Base-by-base conservation (phyloP, 2,888 invertebrate genomes). In the Brachypalpus laphriformis region DNA sequence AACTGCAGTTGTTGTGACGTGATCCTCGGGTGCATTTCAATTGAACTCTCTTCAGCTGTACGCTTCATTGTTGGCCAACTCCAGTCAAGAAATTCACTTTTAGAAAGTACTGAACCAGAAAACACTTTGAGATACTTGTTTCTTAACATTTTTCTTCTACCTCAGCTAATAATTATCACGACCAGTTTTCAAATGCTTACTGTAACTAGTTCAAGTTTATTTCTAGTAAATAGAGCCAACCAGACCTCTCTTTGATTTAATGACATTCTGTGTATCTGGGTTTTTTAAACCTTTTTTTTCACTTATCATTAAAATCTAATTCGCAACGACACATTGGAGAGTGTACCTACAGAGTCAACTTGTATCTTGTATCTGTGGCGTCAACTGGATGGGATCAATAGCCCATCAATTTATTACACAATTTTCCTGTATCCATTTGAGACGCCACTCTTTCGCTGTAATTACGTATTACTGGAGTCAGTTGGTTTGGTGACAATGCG, bases 81-180 rank as follows among this genome's bases (percentile, higher is more conserved):
- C 25, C 31, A n/a, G 76, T 45, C 31, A 76, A 77, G 82, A 77
- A 82, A 77, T 77, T 82, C 68, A 77, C 77, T 77, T 82, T 77
- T 82, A 82, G 82, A 82, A 82, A 77, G 77, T 72, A 63, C 57
- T 77, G 66, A 82, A 54, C 59, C 51, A 77, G 45, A 65, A 77
- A 63, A 66, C 56, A 25, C 34, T 80, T 54, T 37, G 2, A 63
- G 56, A 66, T 42, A 66, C 76, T 66, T 59, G 66, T 76, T 76
- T 68, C 57, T 20, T 57, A 25, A 7, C 56, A 22, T 31, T 61
- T 31, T 22, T 34, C 34, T 16, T 31, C 3, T 8, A 18, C 25
- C 16, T 66, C 37, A 16, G 61, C 28, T 72, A 61, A 72, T 65
- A 74, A 74, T 74, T 63, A 74, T 65, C 28, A 34, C 54, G 63